Evolutionary conservation across 1,140 invertebrate genomes (phyloP).

Genomic region (Hypsibius dujardini): DNA sequence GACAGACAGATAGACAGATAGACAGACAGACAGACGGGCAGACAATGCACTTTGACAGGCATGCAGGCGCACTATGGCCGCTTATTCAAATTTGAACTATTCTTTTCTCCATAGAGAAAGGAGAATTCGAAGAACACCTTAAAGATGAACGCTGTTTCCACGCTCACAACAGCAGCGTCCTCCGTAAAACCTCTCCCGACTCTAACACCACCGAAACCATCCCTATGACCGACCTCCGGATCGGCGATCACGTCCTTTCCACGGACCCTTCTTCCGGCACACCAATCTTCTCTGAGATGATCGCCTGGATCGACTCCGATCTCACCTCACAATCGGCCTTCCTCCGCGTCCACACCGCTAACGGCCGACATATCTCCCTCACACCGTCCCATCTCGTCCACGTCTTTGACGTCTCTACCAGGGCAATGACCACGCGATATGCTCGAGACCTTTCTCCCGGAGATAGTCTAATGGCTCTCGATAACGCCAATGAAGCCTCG

Average conservation of each 20-base stretch:
- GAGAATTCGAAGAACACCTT: not conserved
- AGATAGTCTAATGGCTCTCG: slow-evolving; percentile 28
- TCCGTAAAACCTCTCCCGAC: not conserved
- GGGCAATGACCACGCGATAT: slow-evolving; percentile 24
- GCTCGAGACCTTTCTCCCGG: slow-evolving; percentile 33
- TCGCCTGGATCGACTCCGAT: slow-evolving; percentile 69
- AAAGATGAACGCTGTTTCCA: slow-evolving; percentile 1
- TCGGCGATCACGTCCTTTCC: slow-evolving; percentile 66
- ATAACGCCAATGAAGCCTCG: not conserved
- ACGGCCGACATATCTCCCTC: slow-evolving; percentile 49
- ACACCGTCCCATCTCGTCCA: slow-evolving; percentile 66
- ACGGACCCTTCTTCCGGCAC: slow-evolving; percentile 42
- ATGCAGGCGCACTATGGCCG: too few species aligned
- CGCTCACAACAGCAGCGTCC: not conserved
- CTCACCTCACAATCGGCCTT: slow-evolving; percentile 47
- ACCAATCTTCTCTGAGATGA: slow-evolving; percentile 60
- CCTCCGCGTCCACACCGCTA: slow-evolving; percentile 48
- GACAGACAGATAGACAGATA: too few species aligned
- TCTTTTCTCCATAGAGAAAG: not conserved
- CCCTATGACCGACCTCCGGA: slow-evolving; percentile 43
- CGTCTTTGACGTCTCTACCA: slow-evolving; percentile 19
- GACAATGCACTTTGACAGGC: too few species aligned
- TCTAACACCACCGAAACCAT: not conserved
- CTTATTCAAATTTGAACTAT: not conserved
- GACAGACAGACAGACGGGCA: too few species aligned